Percentiles rank a stretch among this genome's conserved stretches.
These are phyloP conservation scores for Zoanthus solanderi DNA, from an alignment of 92 coral and sea anemone species.

Conservation along the genomic window DNA sequence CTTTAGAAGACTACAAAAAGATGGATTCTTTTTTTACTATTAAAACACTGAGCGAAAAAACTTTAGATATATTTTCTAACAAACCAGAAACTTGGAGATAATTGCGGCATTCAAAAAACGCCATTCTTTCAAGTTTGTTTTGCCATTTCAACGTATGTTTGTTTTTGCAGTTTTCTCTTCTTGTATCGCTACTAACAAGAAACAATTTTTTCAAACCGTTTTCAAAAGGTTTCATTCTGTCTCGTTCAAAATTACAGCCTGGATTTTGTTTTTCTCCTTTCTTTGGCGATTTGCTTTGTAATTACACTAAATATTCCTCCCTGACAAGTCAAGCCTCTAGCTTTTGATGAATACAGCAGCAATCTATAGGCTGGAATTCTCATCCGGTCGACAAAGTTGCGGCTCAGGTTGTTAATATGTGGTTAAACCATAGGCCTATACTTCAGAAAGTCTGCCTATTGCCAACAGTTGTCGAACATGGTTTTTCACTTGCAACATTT, in stretches of 20 bases:
- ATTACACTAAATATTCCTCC: not conserved
- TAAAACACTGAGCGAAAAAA: not conserved
- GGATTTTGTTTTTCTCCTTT: not conserved
- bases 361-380: not conserved
- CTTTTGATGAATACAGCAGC: constrained; percentile 15
- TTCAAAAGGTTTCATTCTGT: not conserved
- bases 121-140: not conserved
- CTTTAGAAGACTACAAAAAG: not conserved
- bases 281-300: constrained; percentile 1
- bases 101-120: not conserved
- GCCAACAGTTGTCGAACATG: constrained; percentile 13
- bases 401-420: not conserved
- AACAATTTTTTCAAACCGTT: not conserved
- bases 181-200: not conserved
- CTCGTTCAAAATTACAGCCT: constrained; percentile 9
- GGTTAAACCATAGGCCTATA: constrained; percentile 22
- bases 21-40: not conserved
- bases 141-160: not conserved
- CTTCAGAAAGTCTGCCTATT: constrained; percentile 26
- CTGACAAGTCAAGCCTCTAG: constrained; percentile 4
- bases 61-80: not conserved
- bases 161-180: not conserved
- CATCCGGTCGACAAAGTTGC: constrained; percentile 22
- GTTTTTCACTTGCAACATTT: not conserved
- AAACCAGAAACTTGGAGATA: not conserved